Conservation (phyloP, 1,140 invertebrate genomes). For the Tetramorium simillimum region DNA sequence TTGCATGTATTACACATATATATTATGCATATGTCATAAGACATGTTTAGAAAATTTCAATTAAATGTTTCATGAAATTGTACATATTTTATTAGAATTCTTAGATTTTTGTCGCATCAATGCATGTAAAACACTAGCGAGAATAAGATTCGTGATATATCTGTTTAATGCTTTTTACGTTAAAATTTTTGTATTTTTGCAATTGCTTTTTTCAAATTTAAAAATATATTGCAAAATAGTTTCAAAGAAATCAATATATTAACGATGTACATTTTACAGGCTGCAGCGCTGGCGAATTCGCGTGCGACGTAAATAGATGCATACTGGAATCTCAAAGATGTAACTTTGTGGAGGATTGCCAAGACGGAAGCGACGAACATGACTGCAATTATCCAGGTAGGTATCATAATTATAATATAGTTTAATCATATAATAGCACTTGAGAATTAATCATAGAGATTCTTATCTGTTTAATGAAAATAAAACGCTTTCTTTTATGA, state of each 20-base stretch:
- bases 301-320: slow-evolving; percentile 83
- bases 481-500: neutral
- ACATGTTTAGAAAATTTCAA: neutral
- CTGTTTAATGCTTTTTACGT: slow-evolving; percentile 4
- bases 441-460: neutral
- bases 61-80: neutral
- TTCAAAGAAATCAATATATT: neutral
- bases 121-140: slow-evolving; percentile 24
- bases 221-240: neutral
- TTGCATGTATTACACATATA: slow-evolving; percentile 4
- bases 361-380: slow-evolving; percentile 87
- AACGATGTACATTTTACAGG: slow-evolving; percentile 72
- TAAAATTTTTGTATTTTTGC: neutral
- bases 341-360: slow-evolving; percentile 87
- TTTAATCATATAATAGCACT: neutral
- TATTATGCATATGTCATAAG: neutral
- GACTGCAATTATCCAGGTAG: slow-evolving; percentile 85
- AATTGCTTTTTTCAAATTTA: neutral
- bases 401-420: slow-evolving; percentile 67
- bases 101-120: neutral
- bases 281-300: slow-evolving; percentile 81
- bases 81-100: neutral
- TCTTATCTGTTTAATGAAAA: neutral
- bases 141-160: slow-evolving; percentile 9
- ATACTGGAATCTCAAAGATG: slow-evolving; percentile 84